Percentiles rank a stretch among this genome's conserved stretches.
phyloP scores from a whole-genome alignment of 23 tunicate species.

The Clavelina lepadiformis region DNA sequence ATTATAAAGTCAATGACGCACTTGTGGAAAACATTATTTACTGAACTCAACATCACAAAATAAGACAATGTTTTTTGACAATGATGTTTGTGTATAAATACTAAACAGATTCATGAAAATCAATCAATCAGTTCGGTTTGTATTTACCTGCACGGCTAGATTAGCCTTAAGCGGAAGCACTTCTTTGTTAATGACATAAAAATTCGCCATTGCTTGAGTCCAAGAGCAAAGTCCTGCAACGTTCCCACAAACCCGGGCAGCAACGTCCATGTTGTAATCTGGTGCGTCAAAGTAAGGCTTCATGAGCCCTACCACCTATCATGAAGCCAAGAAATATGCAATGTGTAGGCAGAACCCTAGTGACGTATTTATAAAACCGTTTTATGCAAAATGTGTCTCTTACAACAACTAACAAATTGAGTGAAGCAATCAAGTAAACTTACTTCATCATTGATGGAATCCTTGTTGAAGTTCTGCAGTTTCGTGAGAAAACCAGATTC shows the following conservation, averaged over 20 bases:
- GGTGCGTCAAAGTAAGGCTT: constrained; percentile 91
- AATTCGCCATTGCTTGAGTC: constrained; percentile 97
- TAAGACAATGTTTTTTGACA: not conserved
- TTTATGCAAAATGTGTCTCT: not conserved
- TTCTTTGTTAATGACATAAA: constrained; percentile 92
- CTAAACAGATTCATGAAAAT: not conserved
- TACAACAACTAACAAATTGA: too few species aligned
- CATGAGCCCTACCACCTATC: constrained; percentile 80
- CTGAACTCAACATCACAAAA: not conserved
- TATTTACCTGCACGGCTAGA: constrained; percentile 73
- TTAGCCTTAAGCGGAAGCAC: constrained; percentile 91
- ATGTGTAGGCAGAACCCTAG: not conserved
- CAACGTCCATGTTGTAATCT: constrained; percentile 84
- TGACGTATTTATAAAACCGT: too few species aligned
- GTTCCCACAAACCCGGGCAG: constrained; percentile 82
- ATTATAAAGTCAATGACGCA: not conserved
- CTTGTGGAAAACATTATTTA: not conserved
- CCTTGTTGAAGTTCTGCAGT: constrained; percentile 88
- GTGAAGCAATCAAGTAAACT: not conserved
- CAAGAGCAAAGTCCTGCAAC: constrained; percentile 95
- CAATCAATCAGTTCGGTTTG: not conserved
- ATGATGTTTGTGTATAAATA: not conserved
- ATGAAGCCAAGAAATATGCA: not conserved
- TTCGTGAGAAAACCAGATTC: constrained; percentile 80
- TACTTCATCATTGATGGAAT: constrained; percentile 85